These are phyloP conservation scores for Tinamus major DNA, from an alignment of 2,797 vertebrate species.

Conservation along the genomic window DNA sequence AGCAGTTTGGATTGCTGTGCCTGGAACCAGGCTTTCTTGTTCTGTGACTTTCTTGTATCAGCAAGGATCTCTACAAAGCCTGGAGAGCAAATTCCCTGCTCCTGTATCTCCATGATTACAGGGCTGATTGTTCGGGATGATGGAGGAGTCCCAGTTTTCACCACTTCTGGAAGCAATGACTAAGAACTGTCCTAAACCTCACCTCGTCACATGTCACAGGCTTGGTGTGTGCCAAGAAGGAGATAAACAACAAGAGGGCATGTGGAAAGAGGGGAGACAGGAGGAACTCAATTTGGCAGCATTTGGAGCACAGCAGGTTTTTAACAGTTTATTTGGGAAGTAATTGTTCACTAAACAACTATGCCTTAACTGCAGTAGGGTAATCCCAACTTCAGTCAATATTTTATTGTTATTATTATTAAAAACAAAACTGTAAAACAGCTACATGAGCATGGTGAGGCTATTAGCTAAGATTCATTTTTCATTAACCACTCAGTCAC, in stretches of 20 bases:
- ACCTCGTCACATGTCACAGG: background rate
- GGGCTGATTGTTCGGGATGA: background rate
- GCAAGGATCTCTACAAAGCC: background rate
- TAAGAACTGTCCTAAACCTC: background rate
- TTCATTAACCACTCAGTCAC: constrained; percentile 22
- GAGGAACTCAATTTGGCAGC: constrained; percentile 53
- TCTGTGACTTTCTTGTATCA: background rate
- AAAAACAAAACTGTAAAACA: constrained; percentile 31
- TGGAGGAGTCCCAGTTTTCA: background rate
- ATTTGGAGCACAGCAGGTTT: constrained; percentile 54
- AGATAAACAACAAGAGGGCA: constrained; percentile 21
- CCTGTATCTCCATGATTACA: background rate
- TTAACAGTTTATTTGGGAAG: constrained; percentile 65
- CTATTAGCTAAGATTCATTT: background rate
- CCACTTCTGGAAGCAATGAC: background rate
- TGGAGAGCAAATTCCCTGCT: background rate
- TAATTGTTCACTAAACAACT: constrained; percentile 64
- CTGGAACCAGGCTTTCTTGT: background rate
- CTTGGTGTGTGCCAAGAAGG: background rate
- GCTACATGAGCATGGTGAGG: background rate
- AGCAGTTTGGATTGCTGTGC: background rate
- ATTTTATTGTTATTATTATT: constrained; percentile 30
- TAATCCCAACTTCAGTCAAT: constrained; percentile 62
- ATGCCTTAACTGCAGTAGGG: constrained; percentile 63
- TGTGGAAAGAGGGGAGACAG: constrained; percentile 30